A percentile compares a stretch with the other conserved stretches of the same genome.
phyloP scores from a whole-genome alignment of 2,797 vertebrate species.

The Xenentodon cancila region DNA sequence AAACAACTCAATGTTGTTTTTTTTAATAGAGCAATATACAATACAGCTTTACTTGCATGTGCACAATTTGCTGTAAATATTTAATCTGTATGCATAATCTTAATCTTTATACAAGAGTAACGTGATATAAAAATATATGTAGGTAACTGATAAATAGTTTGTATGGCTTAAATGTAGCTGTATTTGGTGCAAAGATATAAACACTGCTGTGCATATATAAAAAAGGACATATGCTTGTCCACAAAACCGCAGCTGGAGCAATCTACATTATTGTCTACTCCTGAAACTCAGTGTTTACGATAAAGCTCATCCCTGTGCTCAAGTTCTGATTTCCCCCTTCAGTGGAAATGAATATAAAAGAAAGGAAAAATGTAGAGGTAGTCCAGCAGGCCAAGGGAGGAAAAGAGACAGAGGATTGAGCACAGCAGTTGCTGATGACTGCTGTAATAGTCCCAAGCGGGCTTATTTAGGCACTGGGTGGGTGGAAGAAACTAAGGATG shows the following conservation, averaged over 20 bases:
- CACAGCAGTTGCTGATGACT: constrained; percentile 70
- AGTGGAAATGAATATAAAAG: constrained; percentile 34
- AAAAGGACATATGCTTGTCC: constrained; percentile 26
- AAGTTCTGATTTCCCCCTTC: constrained; percentile 43
- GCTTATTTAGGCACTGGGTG: constrained; percentile 78
- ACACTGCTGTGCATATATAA: constrained; percentile 32
- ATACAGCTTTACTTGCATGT: constrained; percentile 40
- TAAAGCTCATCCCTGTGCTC: constrained; percentile 44
- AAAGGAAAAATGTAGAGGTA: constrained; percentile 69
- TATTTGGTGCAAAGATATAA: constrained; percentile 73
- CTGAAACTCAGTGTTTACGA: constrained; percentile 31
- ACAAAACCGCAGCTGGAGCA: constrained; percentile 24
- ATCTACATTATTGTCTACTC: constrained; percentile 18
- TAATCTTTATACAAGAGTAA: constrained; percentile 51
- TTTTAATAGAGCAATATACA: constrained; percentile 30
- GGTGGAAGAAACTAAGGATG: constrained; percentile 69
- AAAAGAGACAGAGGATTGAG: constrained; percentile 60
- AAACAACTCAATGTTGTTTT: constrained; percentile 7
- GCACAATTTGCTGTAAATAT: constrained; percentile 41
- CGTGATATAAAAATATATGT: constrained; percentile 81
- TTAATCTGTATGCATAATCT: constrained; percentile 59
- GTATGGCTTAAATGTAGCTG: constrained; percentile 80
- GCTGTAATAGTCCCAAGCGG: constrained; percentile 67
- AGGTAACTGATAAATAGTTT: constrained; percentile 74
- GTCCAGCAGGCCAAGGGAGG: constrained; percentile 54